Evolutionary conservation across 2,113 vertebrate genomes (phyloP), one percentile per base, ranked within the genome.

Genomic region (Trogon melanurus): DNA sequence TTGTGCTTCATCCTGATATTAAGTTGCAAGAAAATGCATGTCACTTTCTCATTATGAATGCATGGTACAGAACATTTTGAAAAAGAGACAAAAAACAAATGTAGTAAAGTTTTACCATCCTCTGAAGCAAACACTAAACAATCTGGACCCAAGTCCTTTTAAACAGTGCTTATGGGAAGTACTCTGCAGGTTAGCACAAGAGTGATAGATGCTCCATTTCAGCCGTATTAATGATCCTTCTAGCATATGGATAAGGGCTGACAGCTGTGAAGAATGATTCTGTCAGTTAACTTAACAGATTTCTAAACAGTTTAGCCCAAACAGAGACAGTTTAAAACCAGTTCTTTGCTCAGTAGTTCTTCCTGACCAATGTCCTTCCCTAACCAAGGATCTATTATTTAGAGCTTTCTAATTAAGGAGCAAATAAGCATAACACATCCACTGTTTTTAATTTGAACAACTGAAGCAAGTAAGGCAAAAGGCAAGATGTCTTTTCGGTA

Each of bases 231-330:
- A 94, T 91, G 93, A 80, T 54, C 41, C 38, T 91, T 69, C 76
- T 50, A 70, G 50, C 5, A 5, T 23, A 85, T 21, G 54, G 72
- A 84, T 89, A 93, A 93, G 18, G 38, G 45, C 54, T 89, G 79
- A 88, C 78, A 94, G 65, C 48, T 76, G 32, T 78, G 86, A 96
- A 91, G 72, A 95, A 95, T 91, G n/a, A 71, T 91, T 92, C 61
- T 93, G 89, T 76, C 92, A 94, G 73, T 41, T 44, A 93, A 79
- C 54, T 91, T 86, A 83, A 89, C 84, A 93, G 66, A 91, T 14
- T 86, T 79, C 85, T 79, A 45, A 72, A 48, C 34, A 85, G 41
- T 72, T 94, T 48, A 92, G 20, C 16, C 12, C 6, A 19, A 88
- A 80, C 57, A 36, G 44, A 64, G 23, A 45, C 1, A 56, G 48